These are phyloP conservation scores for Schizaphis graminum DNA, from an alignment of 2,888 invertebrate species.

Conservation along the genomic window DNA sequence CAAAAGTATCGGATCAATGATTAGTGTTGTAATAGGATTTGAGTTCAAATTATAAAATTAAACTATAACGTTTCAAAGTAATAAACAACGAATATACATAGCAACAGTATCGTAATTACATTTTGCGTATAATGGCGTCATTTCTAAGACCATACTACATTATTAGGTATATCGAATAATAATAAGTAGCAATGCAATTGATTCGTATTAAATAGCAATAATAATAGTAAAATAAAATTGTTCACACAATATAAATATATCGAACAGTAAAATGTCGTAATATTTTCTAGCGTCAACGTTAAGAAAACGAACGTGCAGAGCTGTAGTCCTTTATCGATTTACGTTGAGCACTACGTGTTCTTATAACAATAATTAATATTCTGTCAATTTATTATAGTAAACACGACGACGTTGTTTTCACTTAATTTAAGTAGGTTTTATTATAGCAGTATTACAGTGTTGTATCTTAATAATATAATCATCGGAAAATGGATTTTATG, in stretches of 20 bases:
- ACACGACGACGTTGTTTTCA: not conserved
- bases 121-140: not conserved
- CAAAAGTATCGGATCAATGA: not conserved
- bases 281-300: not conserved
- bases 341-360: not conserved
- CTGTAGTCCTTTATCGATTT: not conserved
- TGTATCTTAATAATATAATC: not conserved
- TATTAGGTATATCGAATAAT: not conserved
- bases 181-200: not conserved
- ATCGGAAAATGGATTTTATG: not conserved
- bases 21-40: not conserved
- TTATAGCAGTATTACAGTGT: not conserved
- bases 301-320: not conserved
- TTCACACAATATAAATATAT: not conserved
- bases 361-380: not conserved
- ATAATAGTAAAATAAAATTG: not conserved
- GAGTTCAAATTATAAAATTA: not conserved
- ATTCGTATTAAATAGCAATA: not conserved
- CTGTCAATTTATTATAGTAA: not conserved
- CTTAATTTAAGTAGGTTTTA: not conserved
- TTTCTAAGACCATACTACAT: not conserved
- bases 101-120: not conserved
- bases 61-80: not conserved
- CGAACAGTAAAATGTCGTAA: not conserved
- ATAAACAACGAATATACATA: not conserved